Evolutionary conservation across 2,888 invertebrate species (phyloP), one percentile per base, ranked within the genome.

Genomic region (Slavum lentiscoides): DNA sequence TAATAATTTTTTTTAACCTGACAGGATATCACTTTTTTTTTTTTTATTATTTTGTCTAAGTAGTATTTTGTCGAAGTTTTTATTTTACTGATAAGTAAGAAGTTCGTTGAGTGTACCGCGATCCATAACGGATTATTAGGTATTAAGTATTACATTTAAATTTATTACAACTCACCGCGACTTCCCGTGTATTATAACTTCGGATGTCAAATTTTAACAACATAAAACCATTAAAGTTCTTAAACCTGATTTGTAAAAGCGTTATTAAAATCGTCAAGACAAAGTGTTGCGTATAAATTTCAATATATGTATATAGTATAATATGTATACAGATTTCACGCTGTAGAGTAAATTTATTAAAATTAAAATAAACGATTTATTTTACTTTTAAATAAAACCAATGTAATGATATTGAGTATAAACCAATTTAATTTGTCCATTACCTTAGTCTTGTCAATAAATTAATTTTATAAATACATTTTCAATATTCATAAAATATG

Each of bases 191-290:
- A 49, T 30, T 30, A 30, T 61, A 61, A 73, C 72, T 73, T 73
- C 43, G 61, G 23, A 43, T 73, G 49, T 61, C 58, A 73, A 73
- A 61, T 61, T 23, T 61, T 61, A 37, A 73, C 61, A 73, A 61
- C 72, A 73, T 61, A 61, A 72, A 43, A 43, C 61, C 61, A 72
- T 72, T 39, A 72, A 61, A 72, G 72, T 72, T 61, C 43, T 61
- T 43, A 72, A 6, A 23, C 11, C 17, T 23, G 21, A 59, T 21
- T 72, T 61, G 39, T 72, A 59, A 72, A 21, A 39, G 59, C n/a
- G 43, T 72, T 61, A 49, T 49, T 49, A 49, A 43, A 43, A 23
- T 61, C 19, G 21, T 72, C 72, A 61, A 61, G 61, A 39, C 17
- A 72, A 59, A 59, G 1, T 72, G n/a, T 59, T 72, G 2, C 39